A percentile compares a stretch with the other conserved stretches of the same genome.
These are phyloP conservation scores for Mormyrus proboscirostris DNA, from an alignment of 2,797 vertebrate genomes.

Conservation along the genomic window DNA sequence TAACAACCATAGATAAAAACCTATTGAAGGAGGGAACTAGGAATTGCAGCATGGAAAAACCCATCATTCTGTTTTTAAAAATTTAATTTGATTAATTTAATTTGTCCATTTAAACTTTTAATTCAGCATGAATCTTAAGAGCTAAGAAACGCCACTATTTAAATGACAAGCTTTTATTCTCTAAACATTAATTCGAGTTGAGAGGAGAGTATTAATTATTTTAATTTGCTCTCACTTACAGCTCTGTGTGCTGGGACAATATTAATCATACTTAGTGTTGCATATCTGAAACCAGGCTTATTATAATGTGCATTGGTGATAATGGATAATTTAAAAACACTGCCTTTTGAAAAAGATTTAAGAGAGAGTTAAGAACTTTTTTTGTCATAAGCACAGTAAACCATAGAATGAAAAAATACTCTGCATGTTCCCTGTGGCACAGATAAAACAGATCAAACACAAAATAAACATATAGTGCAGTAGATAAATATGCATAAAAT, in stretches of 20 bases:
- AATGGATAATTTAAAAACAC: background rate
- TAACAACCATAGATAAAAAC: background rate
- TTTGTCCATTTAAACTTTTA: background rate
- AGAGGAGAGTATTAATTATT: background rate
- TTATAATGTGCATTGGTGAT: background rate
- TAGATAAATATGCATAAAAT: background rate
- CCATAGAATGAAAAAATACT: background rate
- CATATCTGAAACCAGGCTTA: background rate
- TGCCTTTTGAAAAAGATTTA: background rate
- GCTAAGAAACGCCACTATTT: background rate
- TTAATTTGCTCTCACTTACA: background rate
- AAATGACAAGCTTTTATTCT: background rate
- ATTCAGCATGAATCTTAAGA: background rate
- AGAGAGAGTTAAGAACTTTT: background rate
- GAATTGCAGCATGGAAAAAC: background rate
- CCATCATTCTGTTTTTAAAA: background rate
- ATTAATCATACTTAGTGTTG: background rate
- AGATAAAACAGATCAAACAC: background rate
- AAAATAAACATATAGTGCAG: background rate
- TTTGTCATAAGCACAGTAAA: background rate
- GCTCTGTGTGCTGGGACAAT: background rate
- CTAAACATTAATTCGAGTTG: background rate
- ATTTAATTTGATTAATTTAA: background rate
- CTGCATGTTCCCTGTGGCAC: background rate
- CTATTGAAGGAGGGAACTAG: background rate